phyloP scores from a whole-genome alignment of 2,797 vertebrate species.

The Picus viridis region DNA sequence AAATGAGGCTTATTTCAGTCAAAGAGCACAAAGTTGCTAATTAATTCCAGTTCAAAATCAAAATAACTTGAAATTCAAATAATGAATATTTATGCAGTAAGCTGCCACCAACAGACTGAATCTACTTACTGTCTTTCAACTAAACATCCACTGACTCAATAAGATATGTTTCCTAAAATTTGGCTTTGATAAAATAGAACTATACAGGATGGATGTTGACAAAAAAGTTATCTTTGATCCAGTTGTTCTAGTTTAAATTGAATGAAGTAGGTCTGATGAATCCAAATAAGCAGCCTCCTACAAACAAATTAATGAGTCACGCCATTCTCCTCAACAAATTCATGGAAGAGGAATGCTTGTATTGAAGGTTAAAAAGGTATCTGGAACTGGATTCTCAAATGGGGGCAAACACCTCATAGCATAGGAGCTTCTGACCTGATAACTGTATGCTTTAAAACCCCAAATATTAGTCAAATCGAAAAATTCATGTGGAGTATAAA shows the following conservation, averaged over 20 bases:
- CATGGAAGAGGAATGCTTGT: not conserved
- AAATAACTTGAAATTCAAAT: slow-evolving; percentile 41
- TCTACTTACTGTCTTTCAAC: slow-evolving; percentile 27
- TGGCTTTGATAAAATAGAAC: slow-evolving; percentile 1
- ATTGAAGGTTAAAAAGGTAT: not conserved
- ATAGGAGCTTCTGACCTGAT: not conserved
- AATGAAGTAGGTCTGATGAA: not conserved
- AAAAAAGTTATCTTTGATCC: not conserved
- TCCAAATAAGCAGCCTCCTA: not conserved
- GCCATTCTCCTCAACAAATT: not conserved
- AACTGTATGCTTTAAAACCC: not conserved
- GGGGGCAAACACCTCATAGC: not conserved
- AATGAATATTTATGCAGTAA: slow-evolving; percentile 31
- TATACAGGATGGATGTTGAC: not conserved
- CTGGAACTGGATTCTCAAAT: not conserved
- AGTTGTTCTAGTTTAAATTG: not conserved
- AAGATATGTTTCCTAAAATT: not conserved
- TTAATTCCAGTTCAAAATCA: slow-evolving; percentile 54
- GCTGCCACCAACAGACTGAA: slow-evolving; percentile 18
- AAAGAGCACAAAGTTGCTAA: slow-evolving; percentile 49
- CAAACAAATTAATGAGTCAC: not conserved
- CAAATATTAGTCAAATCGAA: not conserved
- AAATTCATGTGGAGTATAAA: not conserved
- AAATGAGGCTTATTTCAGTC: slow-evolving; percentile 43
- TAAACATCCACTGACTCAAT: slow-evolving; percentile 8